Base-by-base conservation (phyloP, 2,113 vertebrate genomes). In the Zosterops pallidus region DNA sequence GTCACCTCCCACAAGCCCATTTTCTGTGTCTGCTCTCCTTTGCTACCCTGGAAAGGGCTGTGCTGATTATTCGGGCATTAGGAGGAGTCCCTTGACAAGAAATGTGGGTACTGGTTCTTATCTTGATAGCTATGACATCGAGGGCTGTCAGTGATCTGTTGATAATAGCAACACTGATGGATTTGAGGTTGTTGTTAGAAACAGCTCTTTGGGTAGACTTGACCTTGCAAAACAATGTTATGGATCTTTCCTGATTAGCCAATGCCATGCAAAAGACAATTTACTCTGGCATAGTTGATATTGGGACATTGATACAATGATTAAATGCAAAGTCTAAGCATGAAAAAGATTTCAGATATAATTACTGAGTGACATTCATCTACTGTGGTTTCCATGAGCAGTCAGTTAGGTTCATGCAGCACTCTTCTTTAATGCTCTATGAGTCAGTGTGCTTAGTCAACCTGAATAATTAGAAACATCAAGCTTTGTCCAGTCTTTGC, bases 391-490 rank as follows among this genome's bases (percentile, higher is more conserved):
- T 46, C 62, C 31, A 7, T 15, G 15, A 94, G n/a, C 44, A 81
- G 46, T 77, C 71, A 83, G 26, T 28, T 67, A 49, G 46, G 33
- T 55, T 93, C 89, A 80, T 44, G 33, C 16, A 62, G 11, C 35
- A 59, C 22, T 85, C 25, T 47, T 57, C 71, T 83, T 55, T 67
- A 85, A 44, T 59, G 72, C 46, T 62, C 25, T 69, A 29, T 67
- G 56, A 83, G 84, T 84, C 60, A 71, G 21, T 35, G 10, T 83
- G 47, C 33, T 92, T 96, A 69, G 69, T 91, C 81, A 70, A 55
- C 64, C 67, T 72, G 62, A 84, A 93, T 89, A 92, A 95, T 90
- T 77, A 89, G 65, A 83, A 93, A 79, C 25, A 62, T 82, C 76
- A 92, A 78, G 78, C 76, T 74, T 86, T 59, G 76, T 82, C 94